These are phyloP conservation scores for Marisa cornuarietis DNA, from an alignment of 1,140 invertebrate species.

Conservation along the genomic window DNA sequence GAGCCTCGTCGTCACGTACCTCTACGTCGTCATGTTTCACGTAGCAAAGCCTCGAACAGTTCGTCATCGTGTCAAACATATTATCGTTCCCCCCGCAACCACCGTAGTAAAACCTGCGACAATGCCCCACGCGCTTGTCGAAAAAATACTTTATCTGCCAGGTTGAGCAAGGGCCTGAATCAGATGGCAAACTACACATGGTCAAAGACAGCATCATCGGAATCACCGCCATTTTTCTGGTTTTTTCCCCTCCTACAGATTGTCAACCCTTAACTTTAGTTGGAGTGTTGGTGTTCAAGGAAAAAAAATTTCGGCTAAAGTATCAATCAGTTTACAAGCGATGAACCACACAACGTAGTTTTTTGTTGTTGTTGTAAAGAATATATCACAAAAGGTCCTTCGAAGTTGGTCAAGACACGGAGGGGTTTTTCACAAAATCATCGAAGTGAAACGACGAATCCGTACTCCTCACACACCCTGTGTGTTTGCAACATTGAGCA, in stretches of 20 bases:
- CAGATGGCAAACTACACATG: slow-evolving; percentile 80
- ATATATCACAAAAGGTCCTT: no score
- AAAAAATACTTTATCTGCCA: slow-evolving; percentile 82
- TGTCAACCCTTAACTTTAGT: background rate
- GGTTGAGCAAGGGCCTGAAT: slow-evolving; percentile 82
- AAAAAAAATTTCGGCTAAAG: background rate
- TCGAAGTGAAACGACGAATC: no score
- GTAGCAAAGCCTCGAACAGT: slow-evolving; percentile 74
- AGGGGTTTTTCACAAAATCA: no score
- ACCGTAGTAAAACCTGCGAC: slow-evolving; percentile 94
- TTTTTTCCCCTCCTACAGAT: no score
- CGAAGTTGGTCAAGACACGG: no score
- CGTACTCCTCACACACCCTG: no score
- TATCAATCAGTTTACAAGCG: no score
- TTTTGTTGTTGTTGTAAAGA: no score
- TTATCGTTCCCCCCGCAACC: slow-evolving; percentile 82
- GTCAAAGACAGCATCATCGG: slow-evolving; percentile 66
- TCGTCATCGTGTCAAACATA: slow-evolving; percentile 82
- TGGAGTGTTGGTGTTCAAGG: background rate
- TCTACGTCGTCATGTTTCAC: background rate
- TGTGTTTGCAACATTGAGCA: no score
- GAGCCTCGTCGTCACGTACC: background rate
- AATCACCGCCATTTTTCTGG: background rate
- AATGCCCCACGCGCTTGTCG: slow-evolving; percentile 79
- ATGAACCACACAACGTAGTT: no score